Base-by-base conservation (phyloP, 30 jellyfish, hydroid and myxozoan species). In the Aurelia coerulea region DNA sequence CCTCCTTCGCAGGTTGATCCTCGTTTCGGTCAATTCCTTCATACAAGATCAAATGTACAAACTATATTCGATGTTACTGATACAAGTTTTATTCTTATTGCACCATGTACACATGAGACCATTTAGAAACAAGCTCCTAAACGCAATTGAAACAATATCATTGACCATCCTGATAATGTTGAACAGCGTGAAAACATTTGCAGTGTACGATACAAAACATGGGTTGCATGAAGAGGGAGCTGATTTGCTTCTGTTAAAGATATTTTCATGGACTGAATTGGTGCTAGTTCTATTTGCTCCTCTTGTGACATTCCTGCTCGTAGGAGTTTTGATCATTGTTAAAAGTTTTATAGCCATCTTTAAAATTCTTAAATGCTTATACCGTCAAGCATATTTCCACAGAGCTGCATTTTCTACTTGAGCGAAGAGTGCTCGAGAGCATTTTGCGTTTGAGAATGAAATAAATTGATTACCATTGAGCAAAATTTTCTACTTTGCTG, bases 71-170 rank as follows among this genome's bases (percentile, higher is more conserved):
- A 62, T 74, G 94, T 42, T 74, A 52, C 53, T 46, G 1, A 31
- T 64, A 15, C 87, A 71, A 56, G 32, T 73, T 17, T 17, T 85
- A n/a, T 85, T 85, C 75, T 68, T 85, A 1, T 39, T 85, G 83
- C 82, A 74, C 50, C 88, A 85, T 59, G 33, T 85, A 8, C 50
- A 46, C 35, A 32, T 34, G 41, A 73, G 71, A 85, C 94, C 94
- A 50, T 85, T 85, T 76, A 75, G 46, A 5, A 39, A 68, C 66
- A 65, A 65, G 5, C 7, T 85, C 52, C 88, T 85, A 10, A 85
- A 85, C 66, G n/a, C 19, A 23, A 59, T 85, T 54, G 88, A 85
- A 63, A 58, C 88, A 31, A 71, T 79, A 59, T 85, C 94, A 13
- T 42, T 85, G 78, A n/a, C 83, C 14, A 39, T 39, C 60, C 76